Base-by-base conservation (phyloP, 2,113 vertebrate species). In the Crotalus tigris region DNA sequence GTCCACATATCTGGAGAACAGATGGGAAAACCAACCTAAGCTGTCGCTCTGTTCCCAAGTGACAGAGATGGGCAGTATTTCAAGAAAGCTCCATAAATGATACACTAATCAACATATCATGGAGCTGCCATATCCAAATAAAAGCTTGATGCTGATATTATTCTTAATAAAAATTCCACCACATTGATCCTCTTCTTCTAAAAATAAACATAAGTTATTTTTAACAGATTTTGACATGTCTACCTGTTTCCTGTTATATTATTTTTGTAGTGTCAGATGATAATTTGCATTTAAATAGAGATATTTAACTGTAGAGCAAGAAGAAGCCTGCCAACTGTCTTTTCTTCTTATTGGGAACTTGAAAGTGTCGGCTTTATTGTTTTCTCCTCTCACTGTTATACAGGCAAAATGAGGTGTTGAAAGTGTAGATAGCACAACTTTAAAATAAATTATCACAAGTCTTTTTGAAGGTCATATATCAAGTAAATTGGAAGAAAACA, bases 261-360 rank as follows among this genome's bases (percentile, higher is more conserved):
- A 91, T 95, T 96, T 94, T 96, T 81, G 69, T 87, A 90, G 92
- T 93, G 92, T 97, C 91, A 93, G 94, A 92, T 91, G 94, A 95
- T 94, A 44, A 94, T 94, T 94, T 94, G 51, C 95, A 96, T 94
- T 95, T 95, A 97, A 96, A 95, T 69, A 95, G 94, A 97, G 93
- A 96, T 94, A 94, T 94, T 94, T 95, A 92, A 96, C 93, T 94
- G 44, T 90, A 44, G 54, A 96, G 92, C 90, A 95, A 93, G 90
- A 44, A 93, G 93, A 91, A 96, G 44, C 13, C 88, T 94, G 92
- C 55, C 54, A 92, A 55, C 81, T 94, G 39, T 91, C 90, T 93
- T 90, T 94, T 93, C 92, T 87, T 94, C 81, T 92, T 89, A 57
- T 8, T 92, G 59, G 86, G 90, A 95, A 93, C 95, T 95, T 92